A percentile compares a stretch with the other conserved stretches of the same genome.
Conservation (phyloP, 2,888 invertebrate genomes). For the Synergus japonicus region DNA sequence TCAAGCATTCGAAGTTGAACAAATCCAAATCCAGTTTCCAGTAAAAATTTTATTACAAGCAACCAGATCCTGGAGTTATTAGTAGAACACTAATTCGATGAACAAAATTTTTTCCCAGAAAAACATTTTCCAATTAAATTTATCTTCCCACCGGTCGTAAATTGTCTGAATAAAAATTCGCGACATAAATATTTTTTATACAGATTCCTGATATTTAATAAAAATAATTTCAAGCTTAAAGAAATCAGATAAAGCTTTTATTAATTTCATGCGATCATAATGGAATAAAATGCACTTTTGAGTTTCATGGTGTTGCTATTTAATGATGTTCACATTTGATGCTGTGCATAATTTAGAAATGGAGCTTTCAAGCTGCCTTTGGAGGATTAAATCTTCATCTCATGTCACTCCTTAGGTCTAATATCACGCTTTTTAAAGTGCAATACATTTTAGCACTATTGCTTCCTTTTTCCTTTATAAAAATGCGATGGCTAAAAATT, state of each 20-base stretch:
- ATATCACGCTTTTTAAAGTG: neutral
- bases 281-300: neutral
- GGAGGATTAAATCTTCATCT: neutral
- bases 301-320: neutral
- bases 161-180: too few species aligned
- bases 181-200: neutral
- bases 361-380: neutral
- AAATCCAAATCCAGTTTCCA: too few species aligned
- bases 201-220: neutral
- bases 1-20: neutral
- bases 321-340: conserved; percentile 1
- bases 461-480: neutral
- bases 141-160: too few species aligned
- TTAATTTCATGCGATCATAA: neutral
- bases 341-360: neutral
- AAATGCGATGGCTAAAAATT: neutral
- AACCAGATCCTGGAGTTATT: too few species aligned
- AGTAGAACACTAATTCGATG: too few species aligned
- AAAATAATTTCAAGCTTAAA: neutral
- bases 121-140: too few species aligned
- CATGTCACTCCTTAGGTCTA: neutral
- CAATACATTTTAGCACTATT: neutral
- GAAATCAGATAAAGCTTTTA: neutral
- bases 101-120: too few species aligned
- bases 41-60: too few species aligned